A percentile compares a stretch with the other conserved stretches of the same genome.
These are phyloP conservation scores for Drosophila ambigua DNA, from an alignment of 1,140 invertebrate genomes.

Conservation along the genomic window DNA sequence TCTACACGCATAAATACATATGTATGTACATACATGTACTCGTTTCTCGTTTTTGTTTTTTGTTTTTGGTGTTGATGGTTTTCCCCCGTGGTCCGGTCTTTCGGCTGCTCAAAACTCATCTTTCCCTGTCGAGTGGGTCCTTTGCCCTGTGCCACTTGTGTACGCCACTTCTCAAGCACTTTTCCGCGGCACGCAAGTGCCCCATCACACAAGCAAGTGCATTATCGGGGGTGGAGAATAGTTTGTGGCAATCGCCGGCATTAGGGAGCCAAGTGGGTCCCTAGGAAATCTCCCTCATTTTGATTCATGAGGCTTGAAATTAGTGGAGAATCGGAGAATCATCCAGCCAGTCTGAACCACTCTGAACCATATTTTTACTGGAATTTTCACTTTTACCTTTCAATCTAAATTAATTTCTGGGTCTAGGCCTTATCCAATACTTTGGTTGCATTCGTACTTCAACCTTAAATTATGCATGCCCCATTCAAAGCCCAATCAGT, in stretches of 20 bases:
- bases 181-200: conserved; percentile 28
- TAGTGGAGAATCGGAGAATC: not conserved
- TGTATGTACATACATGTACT: no score
- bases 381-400: no score
- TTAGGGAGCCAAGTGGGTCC: not conserved
- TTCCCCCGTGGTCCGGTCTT: conserved; percentile 42
- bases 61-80: conserved; percentile 34
- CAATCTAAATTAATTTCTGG: no score
- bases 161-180: conserved; percentile 44
- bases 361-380: no score
- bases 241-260: not conserved
- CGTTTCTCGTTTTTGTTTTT: not conserved
- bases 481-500: no score
- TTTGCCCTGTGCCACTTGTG: conserved; percentile 59
- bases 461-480: no score
- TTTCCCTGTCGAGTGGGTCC: conserved; percentile 59
- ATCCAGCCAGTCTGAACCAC: no score
- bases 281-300: not conserved
- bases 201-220: conserved; percentile 1
- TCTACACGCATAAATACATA: no score
- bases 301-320: conserved; percentile 13
- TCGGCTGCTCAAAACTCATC: conserved; percentile 16
- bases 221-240: not conserved
- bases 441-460: no score
- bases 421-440: no score